Conservation (phyloP, 2,888 invertebrate species). For the Drosophila prolongata region DNA sequence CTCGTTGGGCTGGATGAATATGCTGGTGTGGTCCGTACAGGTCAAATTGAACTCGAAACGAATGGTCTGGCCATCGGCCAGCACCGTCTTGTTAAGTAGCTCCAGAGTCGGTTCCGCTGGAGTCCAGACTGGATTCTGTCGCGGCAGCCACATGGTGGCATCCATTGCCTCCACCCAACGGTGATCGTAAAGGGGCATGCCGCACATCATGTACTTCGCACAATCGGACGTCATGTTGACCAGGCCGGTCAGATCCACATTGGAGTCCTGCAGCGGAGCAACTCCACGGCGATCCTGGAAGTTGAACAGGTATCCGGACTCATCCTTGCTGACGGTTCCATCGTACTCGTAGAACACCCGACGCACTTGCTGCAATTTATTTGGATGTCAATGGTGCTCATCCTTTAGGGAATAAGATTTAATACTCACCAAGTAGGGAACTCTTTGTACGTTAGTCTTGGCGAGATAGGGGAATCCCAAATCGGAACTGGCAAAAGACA, state of each 20-base stretch:
- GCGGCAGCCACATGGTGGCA: conserved; percentile 68
- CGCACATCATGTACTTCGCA: conserved; percentile 74
- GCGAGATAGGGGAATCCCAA: conserved; percentile 86
- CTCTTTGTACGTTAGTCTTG: conserved; percentile 85
- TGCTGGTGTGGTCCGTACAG: conserved; percentile 71
- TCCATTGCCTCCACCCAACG: conserved; percentile 60
- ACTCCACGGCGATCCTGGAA: conserved; percentile 83
- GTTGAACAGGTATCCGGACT: conserved; percentile 85
- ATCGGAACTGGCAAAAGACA: conserved; percentile 73
- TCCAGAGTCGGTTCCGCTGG: conserved; percentile 65
- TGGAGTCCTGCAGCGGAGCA: conserved; percentile 40
- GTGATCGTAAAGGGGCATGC: conserved; percentile 73
- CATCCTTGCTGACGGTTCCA: conserved; percentile 79
- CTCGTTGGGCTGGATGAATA: conserved; percentile 67
- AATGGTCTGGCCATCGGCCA: conserved; percentile 42
- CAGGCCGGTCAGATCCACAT: conserved; percentile 58
- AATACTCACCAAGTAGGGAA: conserved; percentile 85
- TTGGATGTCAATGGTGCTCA: background rate
- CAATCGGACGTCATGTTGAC: conserved; percentile 64
- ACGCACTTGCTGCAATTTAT: conserved; percentile 83
- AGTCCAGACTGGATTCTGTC: conserved; percentile 52
- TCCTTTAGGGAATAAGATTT: rapidly evolving
- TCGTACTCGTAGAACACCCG: conserved; percentile 84
- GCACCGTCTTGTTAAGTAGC: conserved; percentile 55
- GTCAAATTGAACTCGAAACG: conserved; percentile 68